phyloP scores from a whole-genome alignment of 2,113 vertebrate species.

The Eclectus roratus region DNA sequence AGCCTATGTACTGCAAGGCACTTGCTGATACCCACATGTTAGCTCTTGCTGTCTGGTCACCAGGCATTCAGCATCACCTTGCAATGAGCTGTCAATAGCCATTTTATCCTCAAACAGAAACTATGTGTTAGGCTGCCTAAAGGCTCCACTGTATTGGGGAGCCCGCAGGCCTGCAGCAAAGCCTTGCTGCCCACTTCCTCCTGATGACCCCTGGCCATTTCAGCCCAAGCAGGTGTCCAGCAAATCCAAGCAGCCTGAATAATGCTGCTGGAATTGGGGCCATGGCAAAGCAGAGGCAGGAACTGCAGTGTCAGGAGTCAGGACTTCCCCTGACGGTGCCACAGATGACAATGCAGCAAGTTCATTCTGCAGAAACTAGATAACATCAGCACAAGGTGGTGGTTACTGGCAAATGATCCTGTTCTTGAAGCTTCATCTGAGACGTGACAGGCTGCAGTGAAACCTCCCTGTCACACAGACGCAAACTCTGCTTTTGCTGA shows the following conservation, averaged over 20 bases:
- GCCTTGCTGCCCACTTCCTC: neutral
- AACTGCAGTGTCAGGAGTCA: constrained; percentile 58
- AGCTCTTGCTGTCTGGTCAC: neutral
- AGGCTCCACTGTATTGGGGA: neutral
- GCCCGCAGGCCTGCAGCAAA: fast-evolving
- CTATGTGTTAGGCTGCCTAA: neutral
- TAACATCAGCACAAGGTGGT: constrained; percentile 72
- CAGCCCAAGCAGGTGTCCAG: neutral
- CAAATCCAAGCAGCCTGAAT: neutral
- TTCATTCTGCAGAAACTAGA: constrained; percentile 78
- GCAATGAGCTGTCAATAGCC: neutral
- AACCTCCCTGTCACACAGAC: neutral
- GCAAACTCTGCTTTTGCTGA: neutral
- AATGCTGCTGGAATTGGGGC: constrained; percentile 10
- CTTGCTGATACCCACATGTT: fast-evolving
- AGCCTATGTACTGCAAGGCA: neutral
- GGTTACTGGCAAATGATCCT: constrained; percentile 69
- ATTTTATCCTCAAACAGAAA: neutral
- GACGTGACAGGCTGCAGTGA: constrained; percentile 25
- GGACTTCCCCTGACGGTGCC: constrained; percentile 70
- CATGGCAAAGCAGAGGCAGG: constrained; percentile 4
- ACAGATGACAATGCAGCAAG: constrained; percentile 60
- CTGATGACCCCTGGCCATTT: neutral
- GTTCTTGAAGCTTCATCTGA: constrained; percentile 62
- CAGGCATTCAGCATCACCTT: fast-evolving